phyloP scores from a whole-genome alignment of 2,113 vertebrate species.

The Rattus rattus region DNA sequence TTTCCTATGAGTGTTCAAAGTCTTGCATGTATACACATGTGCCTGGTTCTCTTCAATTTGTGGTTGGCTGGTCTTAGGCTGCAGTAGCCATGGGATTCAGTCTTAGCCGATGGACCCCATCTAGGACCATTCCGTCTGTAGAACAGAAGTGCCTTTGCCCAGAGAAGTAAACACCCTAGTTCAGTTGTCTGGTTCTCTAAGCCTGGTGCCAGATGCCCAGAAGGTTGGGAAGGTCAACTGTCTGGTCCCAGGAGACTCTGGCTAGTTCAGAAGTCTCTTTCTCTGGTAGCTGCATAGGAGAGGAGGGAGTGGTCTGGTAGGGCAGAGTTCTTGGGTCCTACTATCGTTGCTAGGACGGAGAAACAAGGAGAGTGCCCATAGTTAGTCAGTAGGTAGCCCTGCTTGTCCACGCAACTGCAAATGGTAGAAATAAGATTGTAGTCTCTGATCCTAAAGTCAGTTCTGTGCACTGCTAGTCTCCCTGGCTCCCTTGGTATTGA shows the following conservation, averaged over 20 bases:
- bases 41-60: background rate
- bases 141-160: background rate
- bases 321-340: background rate
- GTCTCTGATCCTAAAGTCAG: background rate
- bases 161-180: background rate
- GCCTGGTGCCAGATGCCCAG: background rate
- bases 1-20: background rate
- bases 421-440: background rate
- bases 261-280: background rate
- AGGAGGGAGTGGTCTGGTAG: too few species aligned
- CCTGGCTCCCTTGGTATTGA: background rate
- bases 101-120: background rate
- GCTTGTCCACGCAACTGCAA: background rate
- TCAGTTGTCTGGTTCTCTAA: background rate
- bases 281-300: background rate
- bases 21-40: background rate
- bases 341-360: background rate
- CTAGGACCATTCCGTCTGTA: background rate
- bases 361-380: background rate
- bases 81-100: accelerated
- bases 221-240: background rate
- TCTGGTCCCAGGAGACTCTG: background rate
- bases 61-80: too few species aligned
- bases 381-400: background rate
- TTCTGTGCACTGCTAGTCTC: background rate